Evolutionary conservation across 2,113 vertebrate species (phyloP), one percentile per base, ranked within the genome.

Genomic region (Engraulis encrasicolus): DNA sequence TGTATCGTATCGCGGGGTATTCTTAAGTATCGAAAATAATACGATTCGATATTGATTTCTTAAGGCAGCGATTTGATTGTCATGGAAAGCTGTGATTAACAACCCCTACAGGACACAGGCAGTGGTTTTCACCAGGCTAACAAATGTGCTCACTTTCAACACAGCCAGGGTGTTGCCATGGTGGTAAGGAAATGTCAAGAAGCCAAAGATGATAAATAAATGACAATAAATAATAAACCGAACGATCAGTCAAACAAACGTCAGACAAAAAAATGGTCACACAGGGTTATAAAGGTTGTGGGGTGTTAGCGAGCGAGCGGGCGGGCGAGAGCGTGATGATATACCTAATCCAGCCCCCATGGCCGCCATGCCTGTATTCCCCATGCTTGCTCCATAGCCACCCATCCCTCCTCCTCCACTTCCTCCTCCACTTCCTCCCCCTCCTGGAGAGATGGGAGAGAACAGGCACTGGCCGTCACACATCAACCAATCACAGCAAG

Each of bases 261-360:
- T n/a, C n/a, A n/a, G n/a, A n/a, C n/a, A n/a, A n/a, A n/a, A n/a
- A n/a, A n/a, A n/a, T n/a, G n/a, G n/a, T n/a, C n/a, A n/a, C n/a
- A n/a, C n/a, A n/a, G n/a, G n/a, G n/a, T n/a, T n/a, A n/a, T n/a
- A n/a, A n/a, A n/a, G n/a, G 20, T 36, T 74, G 0, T 83, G 38
- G 80, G 19, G 4, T 58, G 82, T 71, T 45, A 48, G 20, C 27
- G 1, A 31, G 66, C 20, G 58, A 52, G 71, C 6, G 40, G 14
- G 37, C 37, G 27, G 17, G 34, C 12, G 83, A 77, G 84, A 6
- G 84, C 71, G 94, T 90, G 83, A 9, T 54, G 92, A 90, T 93
- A 91, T 97, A 99, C 97, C 97, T 96, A 99, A 95, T 95, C 96
- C 97, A 95, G 95, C 93, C 90, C 96, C 96, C 94, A 98, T 93